Evolutionary conservation across 2,888 invertebrate genomes (phyloP).

Genomic region (Glaucopsyche alexis): DNA sequence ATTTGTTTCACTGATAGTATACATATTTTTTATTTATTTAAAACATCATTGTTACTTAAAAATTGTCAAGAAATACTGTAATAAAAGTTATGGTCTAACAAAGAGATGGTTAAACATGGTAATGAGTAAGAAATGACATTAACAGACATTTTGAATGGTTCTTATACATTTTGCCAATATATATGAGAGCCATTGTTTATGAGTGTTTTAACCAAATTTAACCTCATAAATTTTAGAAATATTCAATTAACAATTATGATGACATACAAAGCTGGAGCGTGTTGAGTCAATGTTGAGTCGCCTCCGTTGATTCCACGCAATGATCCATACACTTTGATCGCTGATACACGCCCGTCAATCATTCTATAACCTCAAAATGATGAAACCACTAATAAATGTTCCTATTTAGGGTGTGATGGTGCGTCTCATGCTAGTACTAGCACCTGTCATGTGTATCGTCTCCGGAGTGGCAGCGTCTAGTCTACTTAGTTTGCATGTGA

Average conservation of each 20-base stretch:
- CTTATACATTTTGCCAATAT: too few species aligned
- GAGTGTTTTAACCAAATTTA: too few species aligned
- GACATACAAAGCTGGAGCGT: slow-evolving; percentile 64
- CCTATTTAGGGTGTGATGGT: slow-evolving; percentile 95
- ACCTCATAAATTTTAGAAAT: too few species aligned
- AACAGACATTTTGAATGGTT: too few species aligned
- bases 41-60: too few species aligned
- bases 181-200: too few species aligned
- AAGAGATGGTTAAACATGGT: too few species aligned
- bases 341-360: slow-evolving; percentile 57
- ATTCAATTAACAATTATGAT: slow-evolving; percentile 49
- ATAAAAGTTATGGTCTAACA: too few species aligned
- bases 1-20: too few species aligned
- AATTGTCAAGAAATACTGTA: too few species aligned
- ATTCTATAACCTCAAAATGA: not conserved
- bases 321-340: slow-evolving; percentile 83
- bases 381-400: not conserved
- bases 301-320: slow-evolving; percentile 65
- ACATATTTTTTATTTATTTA: too few species aligned
- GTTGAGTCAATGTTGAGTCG: slow-evolving; percentile 64
- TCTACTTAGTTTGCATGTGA: slow-evolving; percentile 90
- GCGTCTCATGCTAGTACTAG: slow-evolving; percentile 97
- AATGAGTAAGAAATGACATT: too few species aligned
- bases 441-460: slow-evolving; percentile 98
- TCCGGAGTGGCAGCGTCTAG: slow-evolving; percentile 97